phyloP scores from a whole-genome alignment of 1,140 invertebrate species.

The Bombus balteatus region DNA sequence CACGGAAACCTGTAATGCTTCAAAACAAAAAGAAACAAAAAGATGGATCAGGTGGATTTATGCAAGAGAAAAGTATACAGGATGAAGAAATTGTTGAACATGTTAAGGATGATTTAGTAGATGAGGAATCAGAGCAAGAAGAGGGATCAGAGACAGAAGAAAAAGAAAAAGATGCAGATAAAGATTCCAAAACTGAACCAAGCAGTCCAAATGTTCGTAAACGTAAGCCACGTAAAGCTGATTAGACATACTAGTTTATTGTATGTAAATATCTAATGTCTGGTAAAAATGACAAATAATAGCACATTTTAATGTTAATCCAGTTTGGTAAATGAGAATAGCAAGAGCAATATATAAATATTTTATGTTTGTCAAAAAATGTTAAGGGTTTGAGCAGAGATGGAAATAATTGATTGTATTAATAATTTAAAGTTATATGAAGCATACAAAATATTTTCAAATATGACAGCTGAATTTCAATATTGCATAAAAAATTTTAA shows the following conservation, averaged over 20 bases:
- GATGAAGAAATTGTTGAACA: slow-evolving; percentile 83
- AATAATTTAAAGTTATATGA: slow-evolving; percentile 25
- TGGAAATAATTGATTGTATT: slow-evolving; percentile 12
- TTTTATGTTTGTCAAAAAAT: slow-evolving; percentile 21
- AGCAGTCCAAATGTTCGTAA: slow-evolving; percentile 84
- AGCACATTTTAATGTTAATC: slow-evolving; percentile 48
- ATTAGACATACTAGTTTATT: slow-evolving; percentile 78
- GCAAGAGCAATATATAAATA: slow-evolving; percentile 21
- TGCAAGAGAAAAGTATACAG: slow-evolving; percentile 73
- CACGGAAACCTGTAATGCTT: slow-evolving; percentile 83
- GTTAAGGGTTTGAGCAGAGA: slow-evolving; percentile 13
- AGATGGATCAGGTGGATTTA: slow-evolving; percentile 64
- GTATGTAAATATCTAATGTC: slow-evolving; percentile 61
- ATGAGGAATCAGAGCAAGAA: slow-evolving; percentile 83
- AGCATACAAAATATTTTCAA: slow-evolving; percentile 27
- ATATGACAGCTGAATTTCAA: slow-evolving; percentile 14
- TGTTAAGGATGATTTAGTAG: slow-evolving; percentile 84
- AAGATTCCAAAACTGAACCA: slow-evolving; percentile 73
- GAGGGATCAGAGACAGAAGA: slow-evolving; percentile 80
- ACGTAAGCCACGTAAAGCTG: slow-evolving; percentile 86
- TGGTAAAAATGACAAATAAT: slow-evolving; percentile 35
- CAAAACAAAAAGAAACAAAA: slow-evolving; percentile 71
- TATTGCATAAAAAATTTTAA: slow-evolving; percentile 41
- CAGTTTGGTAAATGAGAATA: slow-evolving; percentile 43
- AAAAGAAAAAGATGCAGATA: slow-evolving; percentile 77